Conservation (phyloP, 2,888 invertebrate genomes). For the Venusia cambrica region DNA sequence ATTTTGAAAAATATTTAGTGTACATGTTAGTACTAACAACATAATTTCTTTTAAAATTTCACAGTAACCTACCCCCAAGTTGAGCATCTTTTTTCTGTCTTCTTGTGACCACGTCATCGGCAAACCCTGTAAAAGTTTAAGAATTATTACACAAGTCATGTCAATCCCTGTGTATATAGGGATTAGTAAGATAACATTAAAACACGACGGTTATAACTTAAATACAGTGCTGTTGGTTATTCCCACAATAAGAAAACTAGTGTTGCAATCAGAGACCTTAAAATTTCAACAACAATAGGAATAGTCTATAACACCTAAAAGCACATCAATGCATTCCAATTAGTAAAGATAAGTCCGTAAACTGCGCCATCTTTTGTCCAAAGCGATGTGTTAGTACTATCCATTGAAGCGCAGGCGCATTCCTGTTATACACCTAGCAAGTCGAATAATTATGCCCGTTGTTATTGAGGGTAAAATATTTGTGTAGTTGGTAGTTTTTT, state of each 20-base stretch:
- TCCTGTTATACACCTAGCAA: constrained; percentile 21
- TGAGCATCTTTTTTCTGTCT: constrained; percentile 78
- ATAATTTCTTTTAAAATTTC: no score
- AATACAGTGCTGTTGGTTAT: constrained; percentile 2
- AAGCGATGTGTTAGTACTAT: constrained; percentile 31
- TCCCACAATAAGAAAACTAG: no score
- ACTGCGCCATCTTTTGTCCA: constrained; percentile 22
- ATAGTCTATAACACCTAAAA: constrained; percentile 70
- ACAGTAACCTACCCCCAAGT: constrained; percentile 67
- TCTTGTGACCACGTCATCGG: constrained; percentile 76
- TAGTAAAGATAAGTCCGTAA: constrained; percentile 16
- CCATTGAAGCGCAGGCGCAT: constrained; percentile 23
- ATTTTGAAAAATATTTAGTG: no score
- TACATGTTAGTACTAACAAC: no score
- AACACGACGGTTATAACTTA: constrained; percentile 13
- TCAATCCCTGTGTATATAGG: constrained; percentile 1
- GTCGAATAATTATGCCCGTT: constrained; percentile 21
- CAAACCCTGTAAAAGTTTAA: constrained; percentile 60
- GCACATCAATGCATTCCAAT: constrained; percentile 47
- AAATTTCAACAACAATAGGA: constrained; percentile 12
- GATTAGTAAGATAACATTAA: constrained; percentile 14
- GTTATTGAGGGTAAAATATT: constrained; percentile 13
- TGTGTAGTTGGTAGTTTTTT: constrained; percentile 12
- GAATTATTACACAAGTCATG: constrained; percentile 3
- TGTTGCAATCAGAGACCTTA: no score